Evolutionary conservation across 2,888 invertebrate species (phyloP).

Genomic region (Clistopyga incitator): DNA sequence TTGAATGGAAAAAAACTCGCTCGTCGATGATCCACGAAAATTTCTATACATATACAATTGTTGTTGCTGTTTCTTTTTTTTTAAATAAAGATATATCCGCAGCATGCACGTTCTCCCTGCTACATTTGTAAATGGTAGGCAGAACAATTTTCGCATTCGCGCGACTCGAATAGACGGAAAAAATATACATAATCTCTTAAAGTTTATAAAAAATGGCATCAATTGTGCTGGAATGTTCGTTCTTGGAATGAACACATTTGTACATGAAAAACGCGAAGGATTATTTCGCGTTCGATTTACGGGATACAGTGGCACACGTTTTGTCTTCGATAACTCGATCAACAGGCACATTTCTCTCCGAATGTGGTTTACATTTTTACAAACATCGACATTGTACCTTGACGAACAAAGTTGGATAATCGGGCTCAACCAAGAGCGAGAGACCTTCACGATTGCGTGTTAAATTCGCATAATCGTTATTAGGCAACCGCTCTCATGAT

Average conservation of each 20-base stretch:
- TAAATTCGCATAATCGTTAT: slow-evolving; percentile 12
- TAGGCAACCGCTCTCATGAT: slow-evolving; percentile 25
- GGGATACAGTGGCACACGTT: slow-evolving; percentile 59
- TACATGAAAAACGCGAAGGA: slow-evolving; percentile 43
- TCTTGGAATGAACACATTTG: slow-evolving; percentile 63
- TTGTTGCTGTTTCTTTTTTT: not conserved
- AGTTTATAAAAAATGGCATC: slow-evolving; percentile 64
- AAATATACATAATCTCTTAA: slow-evolving; percentile 66
- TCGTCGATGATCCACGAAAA: slow-evolving; percentile 34
- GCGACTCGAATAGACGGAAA: slow-evolving; percentile 52
- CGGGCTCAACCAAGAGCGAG: slow-evolving; percentile 7
- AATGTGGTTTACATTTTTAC: slow-evolving; percentile 20
- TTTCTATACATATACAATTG: slow-evolving; percentile 32
- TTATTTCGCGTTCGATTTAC: slow-evolving; percentile 42
- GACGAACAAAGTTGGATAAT: slow-evolving; percentile 14
- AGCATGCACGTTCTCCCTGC: not conserved
- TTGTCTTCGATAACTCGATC: slow-evolving; percentile 44
- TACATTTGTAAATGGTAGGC: slow-evolving; percentile 54
- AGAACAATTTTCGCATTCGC: slow-evolving; percentile 39
- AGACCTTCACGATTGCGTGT: slow-evolving; percentile 1
- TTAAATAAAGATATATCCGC: slow-evolving; percentile 3
- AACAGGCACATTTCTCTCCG: slow-evolving; percentile 47
- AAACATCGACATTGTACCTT: slow-evolving; percentile 24
- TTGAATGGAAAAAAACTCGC: slow-evolving; percentile 17
- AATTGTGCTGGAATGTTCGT: slow-evolving; percentile 67